Conservation (phyloP, 2,888 invertebrate genomes). For the Oxytorus armatus region DNA sequence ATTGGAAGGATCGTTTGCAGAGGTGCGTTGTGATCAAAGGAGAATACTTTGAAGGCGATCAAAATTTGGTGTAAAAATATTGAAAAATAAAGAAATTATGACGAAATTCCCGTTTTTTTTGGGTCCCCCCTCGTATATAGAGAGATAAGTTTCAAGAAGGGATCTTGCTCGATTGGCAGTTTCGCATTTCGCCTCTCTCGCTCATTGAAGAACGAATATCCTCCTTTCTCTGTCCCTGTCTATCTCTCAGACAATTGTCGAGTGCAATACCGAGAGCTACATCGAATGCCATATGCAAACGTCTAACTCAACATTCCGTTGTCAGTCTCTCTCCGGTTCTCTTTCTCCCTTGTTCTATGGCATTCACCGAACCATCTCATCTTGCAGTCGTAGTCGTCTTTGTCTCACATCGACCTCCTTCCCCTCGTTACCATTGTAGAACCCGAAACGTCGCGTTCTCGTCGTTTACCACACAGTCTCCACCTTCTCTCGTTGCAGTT, state of each 20-base stretch:
- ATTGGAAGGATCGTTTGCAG: too few relatives aligned
- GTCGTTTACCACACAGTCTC: slow-evolving; percentile 67
- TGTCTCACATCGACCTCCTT: slow-evolving; percentile 57
- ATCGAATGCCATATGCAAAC: slow-evolving; percentile 49
- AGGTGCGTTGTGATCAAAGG: too few relatives aligned
- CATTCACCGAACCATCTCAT: slow-evolving; percentile 42
- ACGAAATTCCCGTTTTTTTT: too few relatives aligned
- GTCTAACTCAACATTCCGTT: slow-evolving; percentile 32
- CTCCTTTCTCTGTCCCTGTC: slow-evolving; percentile 9
- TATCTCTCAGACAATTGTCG: slow-evolving; percentile 47
- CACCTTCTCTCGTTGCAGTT: slow-evolving; percentile 39
- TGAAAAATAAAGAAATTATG: too few relatives aligned
- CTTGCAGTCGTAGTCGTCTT: slow-evolving; percentile 44
- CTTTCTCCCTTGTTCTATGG: slow-evolving; percentile 15
- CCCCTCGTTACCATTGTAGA: slow-evolving; percentile 61
- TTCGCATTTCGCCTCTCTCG: slow-evolving; percentile 39
- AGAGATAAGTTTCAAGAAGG: slow-evolving; percentile 46
- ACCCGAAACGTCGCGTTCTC: slow-evolving; percentile 51
- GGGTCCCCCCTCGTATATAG: too few relatives aligned
- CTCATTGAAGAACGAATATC: slow-evolving; percentile 47
- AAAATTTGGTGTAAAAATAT: too few relatives aligned
- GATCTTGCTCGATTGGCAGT: slow-evolving; percentile 63
- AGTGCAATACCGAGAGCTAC: slow-evolving; percentile 22
- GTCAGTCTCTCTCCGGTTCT: slow-evolving; percentile 18
- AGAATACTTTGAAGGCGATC: too few relatives aligned